phyloP scores from a whole-genome alignment of 2,888 invertebrate genomes.

The Lasioglossum figueresi region DNA sequence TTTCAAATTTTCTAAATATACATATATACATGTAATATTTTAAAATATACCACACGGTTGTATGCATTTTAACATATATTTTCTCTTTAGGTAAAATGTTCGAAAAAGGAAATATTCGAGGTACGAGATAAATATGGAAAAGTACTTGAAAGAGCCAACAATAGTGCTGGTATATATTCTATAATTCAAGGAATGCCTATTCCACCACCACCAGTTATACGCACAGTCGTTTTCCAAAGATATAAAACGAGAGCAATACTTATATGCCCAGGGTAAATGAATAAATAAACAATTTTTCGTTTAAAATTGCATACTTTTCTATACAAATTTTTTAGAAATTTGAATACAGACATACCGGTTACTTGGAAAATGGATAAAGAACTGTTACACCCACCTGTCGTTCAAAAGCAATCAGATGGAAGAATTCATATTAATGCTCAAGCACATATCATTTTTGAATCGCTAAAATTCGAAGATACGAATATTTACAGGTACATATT shows the following conservation, averaged over 20 bases:
- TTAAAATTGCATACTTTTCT: neutral
- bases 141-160: slow-evolving; percentile 86
- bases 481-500: slow-evolving; percentile 86
- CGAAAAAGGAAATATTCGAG: slow-evolving; percentile 84
- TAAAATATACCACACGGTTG: neutral
- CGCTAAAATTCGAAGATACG: slow-evolving; percentile 85
- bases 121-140: slow-evolving; percentile 85
- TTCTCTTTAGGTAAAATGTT: slow-evolving; percentile 83
- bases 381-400: slow-evolving; percentile 84
- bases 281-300: slow-evolving; percentile 18
- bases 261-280: slow-evolving; percentile 85
- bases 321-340: slow-evolving; percentile 82
- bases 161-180: slow-evolving; percentile 87
- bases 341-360: slow-evolving; percentile 85
- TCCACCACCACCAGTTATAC: slow-evolving; percentile 82
- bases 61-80: neutral
- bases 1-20: neutral
- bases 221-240: slow-evolving; percentile 82
- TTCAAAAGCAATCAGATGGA: slow-evolving; percentile 85
- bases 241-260: slow-evolving; percentile 82
- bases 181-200: slow-evolving; percentile 85
- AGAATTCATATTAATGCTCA: slow-evolving; percentile 86
- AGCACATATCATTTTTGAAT: slow-evolving; percentile 86
- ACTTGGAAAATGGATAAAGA: slow-evolving; percentile 86
- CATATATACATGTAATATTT: neutral